Evolutionary conservation across 2,797 vertebrate genomes (phyloP), one percentile per base, ranked within the genome.

Genomic region (Gouania willdenowi): DNA sequence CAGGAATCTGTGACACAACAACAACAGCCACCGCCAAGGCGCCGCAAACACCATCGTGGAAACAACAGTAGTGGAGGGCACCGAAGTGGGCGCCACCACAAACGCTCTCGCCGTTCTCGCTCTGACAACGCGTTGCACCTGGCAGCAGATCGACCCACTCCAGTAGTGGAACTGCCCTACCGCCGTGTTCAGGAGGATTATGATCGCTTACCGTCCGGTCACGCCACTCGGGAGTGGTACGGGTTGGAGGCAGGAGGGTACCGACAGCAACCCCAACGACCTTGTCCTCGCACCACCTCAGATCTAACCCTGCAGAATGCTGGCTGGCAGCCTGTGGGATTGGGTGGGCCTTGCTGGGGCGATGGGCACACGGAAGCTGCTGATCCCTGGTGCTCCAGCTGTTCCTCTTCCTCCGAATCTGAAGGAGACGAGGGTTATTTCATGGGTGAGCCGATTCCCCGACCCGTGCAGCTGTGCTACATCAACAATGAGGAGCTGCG

Each of bases 111-210:
- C 0, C 91, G 94, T 0, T 97, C 95, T 1, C 94, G 95, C 25
- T 98, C 96, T 0, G 95, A 99, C 69, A 99, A 99, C 0, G 96
- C 96, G 26, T 88, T 98, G 39, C 94, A 98, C 56, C 87, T 99
- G 71, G 91, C 91, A 43, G 91, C 92, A 0, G 95, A 98, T 52
- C 88, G 93, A 20, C 85, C 90, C 5, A 12, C 76, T 37, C 91
- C 91, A 29, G 58, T 90, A 31, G 88, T 91, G 51, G 94, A 97
- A 57, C 87, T 87, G 29, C 89, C 91, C 11, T 91, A 91, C 1
- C 87, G 90, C 8, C 86, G 91, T 2, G 87, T 93, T 55, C 84
- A 92, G 34, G 94, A 97, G 41, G 94, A 96, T 80, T 94, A 94
- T 1, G 94, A 94, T 37, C 92, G 89, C 5, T 89, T 95, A 54